phyloP scores from a whole-genome alignment of 2,888 invertebrate genomes.

The Protonemura montana region DNA sequence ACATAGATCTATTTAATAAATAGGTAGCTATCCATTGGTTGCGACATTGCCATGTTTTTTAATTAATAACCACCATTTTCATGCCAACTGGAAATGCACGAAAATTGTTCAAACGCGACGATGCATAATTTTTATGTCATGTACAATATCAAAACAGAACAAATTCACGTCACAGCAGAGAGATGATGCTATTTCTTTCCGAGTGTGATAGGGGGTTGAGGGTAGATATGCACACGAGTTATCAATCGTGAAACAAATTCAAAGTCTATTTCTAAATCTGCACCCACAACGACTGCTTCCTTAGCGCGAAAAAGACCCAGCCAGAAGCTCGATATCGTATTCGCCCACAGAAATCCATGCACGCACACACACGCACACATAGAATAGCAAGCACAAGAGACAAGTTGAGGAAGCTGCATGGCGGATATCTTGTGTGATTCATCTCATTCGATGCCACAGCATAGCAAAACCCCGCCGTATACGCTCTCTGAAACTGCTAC shows the following conservation, averaged over 20 bases:
- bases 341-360: neutral
- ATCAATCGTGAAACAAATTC: too few relatives aligned
- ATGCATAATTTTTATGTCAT: neutral
- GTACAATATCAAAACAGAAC: neutral
- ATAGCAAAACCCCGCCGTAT: neutral
- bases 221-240: too few relatives aligned
- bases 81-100: neutral
- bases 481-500: conserved; percentile 9
- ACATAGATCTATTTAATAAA: neutral
- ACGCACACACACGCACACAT: neutral
- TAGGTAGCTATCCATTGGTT: neutral
- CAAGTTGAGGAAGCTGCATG: neutral
- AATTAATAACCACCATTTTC: neutral
- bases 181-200: neutral
- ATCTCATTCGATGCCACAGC: neutral
- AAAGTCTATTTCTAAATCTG: too few relatives aligned
- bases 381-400: neutral
- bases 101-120: neutral
- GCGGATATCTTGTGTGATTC: neutral
- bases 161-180: neutral
- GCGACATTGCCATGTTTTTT: neutral
- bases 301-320: too few relatives aligned
- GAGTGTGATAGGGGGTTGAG: too few relatives aligned
- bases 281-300: too few relatives aligned
- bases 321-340: neutral